A percentile compares a stretch with the other conserved stretches of the same genome.
Evolutionary conservation across 2,797 vertebrate species (phyloP).

Genomic region (Hydrolagus colliei): DNA sequence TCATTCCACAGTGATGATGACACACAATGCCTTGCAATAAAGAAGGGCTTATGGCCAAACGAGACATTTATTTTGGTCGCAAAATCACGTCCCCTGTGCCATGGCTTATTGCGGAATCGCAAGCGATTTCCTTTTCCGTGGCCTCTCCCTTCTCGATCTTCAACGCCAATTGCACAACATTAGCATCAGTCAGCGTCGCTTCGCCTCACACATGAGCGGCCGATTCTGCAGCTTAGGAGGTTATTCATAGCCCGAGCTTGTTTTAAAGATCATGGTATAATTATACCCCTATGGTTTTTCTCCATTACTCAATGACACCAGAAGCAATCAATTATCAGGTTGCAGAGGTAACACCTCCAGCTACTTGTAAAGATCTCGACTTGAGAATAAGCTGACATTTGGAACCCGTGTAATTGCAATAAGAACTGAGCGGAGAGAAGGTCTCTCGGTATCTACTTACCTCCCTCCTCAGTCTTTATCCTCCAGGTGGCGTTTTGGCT

Average conservation of each 20-base stretch:
- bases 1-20: background rate
- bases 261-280: conserved; percentile 31
- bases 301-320: conserved; percentile 30
- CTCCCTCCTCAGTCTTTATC: background rate
- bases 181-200: conserved; percentile 27
- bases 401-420: conserved; percentile 21
- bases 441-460: background rate
- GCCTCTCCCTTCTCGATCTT: background rate
- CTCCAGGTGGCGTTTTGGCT: too few species aligned
- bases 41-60: background rate
- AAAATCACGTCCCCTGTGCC: conserved; percentile 12
- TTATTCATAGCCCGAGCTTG: conserved; percentile 29
- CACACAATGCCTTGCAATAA: conserved; percentile 11
- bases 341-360: conserved; percentile 22
- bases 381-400: conserved; percentile 19
- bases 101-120: conserved; percentile 22
- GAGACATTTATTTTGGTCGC: conserved; percentile 24
- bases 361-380: conserved; percentile 28
- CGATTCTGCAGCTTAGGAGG: conserved; percentile 7
- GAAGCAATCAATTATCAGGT: conserved; percentile 28
- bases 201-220: conserved; percentile 26
- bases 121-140: conserved; percentile 20
- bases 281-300: conserved; percentile 29
- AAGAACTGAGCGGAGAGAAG: background rate
- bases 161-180: conserved; percentile 4